phyloP scores from a whole-genome alignment of 2,113 vertebrate genomes.

The Corvus hawaiiensis region DNA sequence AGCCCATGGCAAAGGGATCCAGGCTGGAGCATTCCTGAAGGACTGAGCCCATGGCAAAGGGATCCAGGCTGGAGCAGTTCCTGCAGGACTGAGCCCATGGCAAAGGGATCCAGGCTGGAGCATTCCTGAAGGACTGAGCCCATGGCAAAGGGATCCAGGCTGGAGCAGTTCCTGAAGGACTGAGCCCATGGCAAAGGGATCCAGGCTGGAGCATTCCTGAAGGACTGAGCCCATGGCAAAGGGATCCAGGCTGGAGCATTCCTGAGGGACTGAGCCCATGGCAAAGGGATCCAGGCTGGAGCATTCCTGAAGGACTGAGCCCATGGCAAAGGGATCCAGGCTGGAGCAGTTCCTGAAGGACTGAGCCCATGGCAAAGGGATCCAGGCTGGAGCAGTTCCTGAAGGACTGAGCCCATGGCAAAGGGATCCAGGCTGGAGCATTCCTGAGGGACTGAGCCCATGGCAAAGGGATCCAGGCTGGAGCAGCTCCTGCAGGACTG shows the following conservation, averaged over 20 bases:
- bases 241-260: no score
- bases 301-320: no score
- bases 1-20: no score
- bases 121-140: background rate
- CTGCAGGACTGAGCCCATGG: no score
- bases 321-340: background rate
- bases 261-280: background rate
- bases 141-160: background rate
- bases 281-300: background rate
- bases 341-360: background rate
- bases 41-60: background rate
- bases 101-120: background rate
- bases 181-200: background rate
- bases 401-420: no score
- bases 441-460: background rate
- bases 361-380: background rate
- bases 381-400: fast-evolving
- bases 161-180: background rate
- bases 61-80: no score
- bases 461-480: background rate
- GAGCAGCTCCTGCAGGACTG: no score
- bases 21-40: background rate
- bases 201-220: no score
- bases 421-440: background rate
- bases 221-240: no score